These are phyloP conservation scores for Pantelozetes paolii DNA, from an alignment of 2,888 invertebrate genomes.

Conservation along the genomic window DNA sequence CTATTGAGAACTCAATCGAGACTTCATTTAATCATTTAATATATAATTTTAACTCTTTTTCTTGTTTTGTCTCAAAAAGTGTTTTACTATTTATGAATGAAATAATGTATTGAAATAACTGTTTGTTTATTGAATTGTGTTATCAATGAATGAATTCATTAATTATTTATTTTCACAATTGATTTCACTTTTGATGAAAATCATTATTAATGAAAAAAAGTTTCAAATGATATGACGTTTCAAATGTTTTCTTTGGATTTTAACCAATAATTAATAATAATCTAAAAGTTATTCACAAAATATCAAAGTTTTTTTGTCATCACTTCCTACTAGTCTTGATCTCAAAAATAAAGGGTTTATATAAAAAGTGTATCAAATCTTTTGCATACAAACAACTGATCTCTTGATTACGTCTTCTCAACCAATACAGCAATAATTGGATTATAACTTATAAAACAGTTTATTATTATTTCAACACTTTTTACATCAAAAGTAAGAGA, in stretches of 20 bases:
- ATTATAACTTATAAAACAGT: neutral
- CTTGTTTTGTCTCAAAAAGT: neutral
- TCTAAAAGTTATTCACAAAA: neutral
- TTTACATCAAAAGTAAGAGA: neutral
- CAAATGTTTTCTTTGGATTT: conserved; percentile 27
- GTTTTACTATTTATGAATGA: neutral
- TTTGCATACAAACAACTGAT: conserved; percentile 20
- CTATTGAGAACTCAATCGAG: conserved; percentile 4
- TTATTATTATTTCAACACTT: neutral
- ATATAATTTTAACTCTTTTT: conserved; percentile 12
- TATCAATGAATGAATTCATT: neutral
- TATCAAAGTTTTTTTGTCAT: conserved; percentile 11
- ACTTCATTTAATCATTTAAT: neutral
- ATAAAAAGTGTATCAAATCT: neutral
- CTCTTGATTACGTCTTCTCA: conserved; percentile 13
- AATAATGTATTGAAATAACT: neutral
- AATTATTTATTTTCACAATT: neutral
- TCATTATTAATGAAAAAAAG: neutral
- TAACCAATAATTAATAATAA: conserved; percentile 2
- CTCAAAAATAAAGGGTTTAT: conserved; percentile 14
- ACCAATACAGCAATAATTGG: conserved; percentile 18
- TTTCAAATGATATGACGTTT: neutral
- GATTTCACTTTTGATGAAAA: neutral
- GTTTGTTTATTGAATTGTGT: neutral
- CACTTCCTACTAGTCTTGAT: conserved; percentile 37